Conservation (phyloP, 2,888 invertebrate species). For the Lathronympha strigana region DNA sequence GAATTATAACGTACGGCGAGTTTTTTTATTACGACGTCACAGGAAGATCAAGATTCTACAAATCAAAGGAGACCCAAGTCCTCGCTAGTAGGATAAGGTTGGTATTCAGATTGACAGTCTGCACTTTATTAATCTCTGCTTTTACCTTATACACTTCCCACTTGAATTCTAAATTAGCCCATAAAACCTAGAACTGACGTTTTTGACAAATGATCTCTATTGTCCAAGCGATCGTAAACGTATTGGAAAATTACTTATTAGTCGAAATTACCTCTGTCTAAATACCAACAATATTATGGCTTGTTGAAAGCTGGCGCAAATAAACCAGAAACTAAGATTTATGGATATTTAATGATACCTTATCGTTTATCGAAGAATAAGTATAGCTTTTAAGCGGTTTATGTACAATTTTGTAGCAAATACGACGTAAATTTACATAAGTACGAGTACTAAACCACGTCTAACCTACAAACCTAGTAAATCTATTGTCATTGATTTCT, state of each 20-base stretch:
- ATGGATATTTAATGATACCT: not conserved
- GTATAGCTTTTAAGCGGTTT: not conserved
- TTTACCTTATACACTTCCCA: conserved; percentile 63
- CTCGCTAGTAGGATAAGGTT: too few relatives aligned
- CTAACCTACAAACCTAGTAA: conserved; percentile 25
- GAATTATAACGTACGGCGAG: too few relatives aligned
- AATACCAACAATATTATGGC: not conserved
- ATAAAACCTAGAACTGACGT: conserved; percentile 55
- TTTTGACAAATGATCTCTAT: conserved; percentile 66
- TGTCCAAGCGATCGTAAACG: conserved; percentile 46
- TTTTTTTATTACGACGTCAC: too few relatives aligned
- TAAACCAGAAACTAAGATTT: conserved; percentile 7
- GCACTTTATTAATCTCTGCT: conserved; percentile 51
- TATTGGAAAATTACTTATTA: conserved; percentile 26
- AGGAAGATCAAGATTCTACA: too few relatives aligned
- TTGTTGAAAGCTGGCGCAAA: not conserved
- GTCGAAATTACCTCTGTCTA: conserved; percentile 17
- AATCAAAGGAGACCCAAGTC: too few relatives aligned
- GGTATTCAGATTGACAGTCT: not conserved
- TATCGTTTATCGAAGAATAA: not conserved
- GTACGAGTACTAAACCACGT: conserved; percentile 18
- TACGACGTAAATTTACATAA: conserved; percentile 17
- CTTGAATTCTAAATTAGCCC: conserved; percentile 62
- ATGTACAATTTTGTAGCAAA: conserved; percentile 5
- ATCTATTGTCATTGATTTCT: conserved; percentile 28